Conservation (phyloP, 2,888 invertebrate genomes). For the Alentia gelatinosa region DNA sequence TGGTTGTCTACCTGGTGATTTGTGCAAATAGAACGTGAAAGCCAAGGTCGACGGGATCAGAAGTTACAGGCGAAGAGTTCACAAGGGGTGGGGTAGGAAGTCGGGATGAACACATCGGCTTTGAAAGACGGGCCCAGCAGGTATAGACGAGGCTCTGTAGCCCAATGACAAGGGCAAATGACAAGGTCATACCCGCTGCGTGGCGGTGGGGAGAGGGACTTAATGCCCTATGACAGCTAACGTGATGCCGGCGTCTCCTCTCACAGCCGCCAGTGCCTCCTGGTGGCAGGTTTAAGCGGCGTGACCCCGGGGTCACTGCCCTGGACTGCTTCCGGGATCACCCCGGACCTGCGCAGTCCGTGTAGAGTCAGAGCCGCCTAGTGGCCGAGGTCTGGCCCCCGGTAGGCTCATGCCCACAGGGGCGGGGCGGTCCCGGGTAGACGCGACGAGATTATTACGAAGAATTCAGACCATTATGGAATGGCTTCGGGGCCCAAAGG, state of each 20-base stretch:
- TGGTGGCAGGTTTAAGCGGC: slow-evolving; percentile 33
- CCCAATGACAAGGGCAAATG: slow-evolving; percentile 31
- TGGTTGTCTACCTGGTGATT: slow-evolving; percentile 30
- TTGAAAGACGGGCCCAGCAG: slow-evolving; percentile 14
- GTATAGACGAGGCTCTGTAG: not conserved
- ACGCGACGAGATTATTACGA: slow-evolving; percentile 38
- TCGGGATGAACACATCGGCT: not conserved
- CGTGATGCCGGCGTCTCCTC: not conserved
- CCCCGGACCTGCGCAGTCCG: not conserved
- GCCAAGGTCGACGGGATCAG: not conserved
- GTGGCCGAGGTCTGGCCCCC: not conserved
- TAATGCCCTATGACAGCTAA: not conserved
- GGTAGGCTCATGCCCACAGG: not conserved
- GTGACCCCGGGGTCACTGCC: not conserved
- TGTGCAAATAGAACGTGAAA: not conserved
- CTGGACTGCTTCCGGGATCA: not conserved
- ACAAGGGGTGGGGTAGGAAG: slow-evolving; percentile 10
- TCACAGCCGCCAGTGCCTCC: not conserved
- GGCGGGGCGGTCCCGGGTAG: not conserved
- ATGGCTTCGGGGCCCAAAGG: not conserved
- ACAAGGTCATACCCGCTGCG: slow-evolving; percentile 1
- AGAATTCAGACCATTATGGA: slow-evolving; percentile 44
- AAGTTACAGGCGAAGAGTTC: not conserved
- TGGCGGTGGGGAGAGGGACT: too few species aligned
- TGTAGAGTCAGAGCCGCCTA: not conserved